Evolutionary conservation across 2,888 invertebrate genomes (phyloP).

Genomic region (Cantharis rustica): DNA sequence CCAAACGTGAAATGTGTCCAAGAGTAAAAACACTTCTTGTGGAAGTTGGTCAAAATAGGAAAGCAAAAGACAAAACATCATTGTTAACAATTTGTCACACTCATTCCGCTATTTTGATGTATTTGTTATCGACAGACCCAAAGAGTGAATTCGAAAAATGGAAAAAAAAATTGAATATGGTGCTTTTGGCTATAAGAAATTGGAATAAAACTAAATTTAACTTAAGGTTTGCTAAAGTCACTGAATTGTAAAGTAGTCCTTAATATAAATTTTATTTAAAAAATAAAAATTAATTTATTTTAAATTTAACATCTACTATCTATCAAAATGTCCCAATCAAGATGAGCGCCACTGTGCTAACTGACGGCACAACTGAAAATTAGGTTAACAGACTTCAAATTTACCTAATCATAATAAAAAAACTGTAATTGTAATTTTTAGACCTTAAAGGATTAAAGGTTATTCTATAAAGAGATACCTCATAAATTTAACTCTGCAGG

Average conservation of each 20-base stretch:
- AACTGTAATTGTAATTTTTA: too few relatives aligned
- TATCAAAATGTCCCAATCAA: too few relatives aligned
- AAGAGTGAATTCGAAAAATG: conserved; percentile 56
- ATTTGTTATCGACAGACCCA: conserved; percentile 57
- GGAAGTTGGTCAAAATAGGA: conserved; percentile 40
- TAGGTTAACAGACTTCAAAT: too few relatives aligned
- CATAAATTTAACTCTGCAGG: too few relatives aligned
- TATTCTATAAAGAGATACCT: too few relatives aligned
- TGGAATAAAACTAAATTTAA: conserved; percentile 47
- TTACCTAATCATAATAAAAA: too few relatives aligned
- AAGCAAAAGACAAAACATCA: conserved; percentile 13
- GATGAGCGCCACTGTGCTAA: too few relatives aligned
- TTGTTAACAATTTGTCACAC: neutral
- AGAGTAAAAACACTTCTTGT: conserved; percentile 56
- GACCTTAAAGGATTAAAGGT: too few relatives aligned
- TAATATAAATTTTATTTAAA: neutral
- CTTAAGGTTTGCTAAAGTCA: neutral
- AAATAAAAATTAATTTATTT: too few relatives aligned
- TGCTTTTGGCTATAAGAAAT: conserved; percentile 52
- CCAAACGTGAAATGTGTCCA: conserved; percentile 57
- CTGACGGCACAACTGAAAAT: too few relatives aligned
- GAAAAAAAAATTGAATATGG: conserved; percentile 56
- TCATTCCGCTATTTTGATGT: conserved; percentile 34
- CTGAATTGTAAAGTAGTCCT: neutral
- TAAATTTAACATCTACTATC: too few relatives aligned